Evolutionary conservation across 2,113 vertebrate species (phyloP).

Genomic region (Nibea albiflora): DNA sequence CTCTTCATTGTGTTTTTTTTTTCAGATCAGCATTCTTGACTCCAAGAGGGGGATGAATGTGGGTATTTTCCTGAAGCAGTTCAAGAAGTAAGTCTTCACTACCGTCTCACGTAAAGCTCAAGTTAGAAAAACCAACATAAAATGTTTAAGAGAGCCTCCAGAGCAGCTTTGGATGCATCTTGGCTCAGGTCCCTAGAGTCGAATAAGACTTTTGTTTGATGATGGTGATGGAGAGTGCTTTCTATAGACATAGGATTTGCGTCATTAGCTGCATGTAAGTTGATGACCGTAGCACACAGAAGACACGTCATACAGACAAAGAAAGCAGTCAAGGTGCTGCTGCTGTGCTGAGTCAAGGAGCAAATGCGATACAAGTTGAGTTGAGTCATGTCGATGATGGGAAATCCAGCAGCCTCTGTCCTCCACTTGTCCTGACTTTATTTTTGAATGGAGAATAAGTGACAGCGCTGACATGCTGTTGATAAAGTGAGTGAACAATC

Average conservation of each 20-base stretch:
- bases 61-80: slow-evolving; percentile 98
- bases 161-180: neutral
- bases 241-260: neutral
- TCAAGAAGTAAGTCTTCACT: slow-evolving; percentile 93
- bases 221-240: no score
- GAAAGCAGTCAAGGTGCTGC: neutral
- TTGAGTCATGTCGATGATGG: neutral
- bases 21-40: slow-evolving; percentile 93
- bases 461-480: neutral
- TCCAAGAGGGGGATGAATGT: slow-evolving; percentile 97
- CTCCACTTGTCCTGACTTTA: neutral
- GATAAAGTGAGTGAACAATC: neutral
- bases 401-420: neutral
- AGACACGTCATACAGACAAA: neutral
- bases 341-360: neutral
- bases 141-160: neutral
- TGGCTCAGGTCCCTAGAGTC: neutral
- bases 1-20: neutral
- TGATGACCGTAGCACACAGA: neutral
- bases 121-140: neutral
- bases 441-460: neutral
- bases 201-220: neutral
- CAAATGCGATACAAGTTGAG: neutral
- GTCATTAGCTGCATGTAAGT: neutral
- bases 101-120: neutral